Conservation (phyloP, 2,113 vertebrate species). For the Dicrurus megarhynchus region DNA sequence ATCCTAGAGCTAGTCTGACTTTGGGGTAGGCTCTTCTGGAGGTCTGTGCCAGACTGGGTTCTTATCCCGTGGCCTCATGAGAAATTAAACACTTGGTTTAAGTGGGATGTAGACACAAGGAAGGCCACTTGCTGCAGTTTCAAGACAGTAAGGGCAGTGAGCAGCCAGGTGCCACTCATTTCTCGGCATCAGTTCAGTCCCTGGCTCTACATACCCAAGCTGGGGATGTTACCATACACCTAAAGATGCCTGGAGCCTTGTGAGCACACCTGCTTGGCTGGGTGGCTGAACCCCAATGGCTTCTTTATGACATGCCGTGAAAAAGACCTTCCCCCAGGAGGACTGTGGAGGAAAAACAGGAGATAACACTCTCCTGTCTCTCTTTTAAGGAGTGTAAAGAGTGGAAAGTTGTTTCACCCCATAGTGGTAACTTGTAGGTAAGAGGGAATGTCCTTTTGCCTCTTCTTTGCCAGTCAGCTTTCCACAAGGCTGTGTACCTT, state of each 20-base stretch:
- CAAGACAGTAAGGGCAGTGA: background rate
- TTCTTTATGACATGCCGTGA: background rate
- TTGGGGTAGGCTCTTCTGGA: background rate
- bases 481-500: background rate
- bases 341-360: background rate
- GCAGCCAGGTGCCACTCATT: accelerated
- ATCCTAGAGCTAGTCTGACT: background rate
- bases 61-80: background rate
- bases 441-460: background rate
- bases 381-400: background rate
- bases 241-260: background rate
- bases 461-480: background rate
- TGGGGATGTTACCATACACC: too few relatives aligned
- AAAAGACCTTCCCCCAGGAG: background rate
- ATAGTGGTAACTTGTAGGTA: background rate
- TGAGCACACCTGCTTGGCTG: background rate
- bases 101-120: background rate
- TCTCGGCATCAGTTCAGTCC: accelerated
- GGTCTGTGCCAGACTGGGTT: background rate
- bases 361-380: background rate
- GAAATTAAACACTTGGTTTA: background rate
- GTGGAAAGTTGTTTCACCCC: background rate
- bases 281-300: background rate
- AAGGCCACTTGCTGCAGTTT: background rate
- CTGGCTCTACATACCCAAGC: background rate